Evolutionary conservation across 1,140 invertebrate species (phyloP).

Genomic region (Chironomus striatipennis): DNA sequence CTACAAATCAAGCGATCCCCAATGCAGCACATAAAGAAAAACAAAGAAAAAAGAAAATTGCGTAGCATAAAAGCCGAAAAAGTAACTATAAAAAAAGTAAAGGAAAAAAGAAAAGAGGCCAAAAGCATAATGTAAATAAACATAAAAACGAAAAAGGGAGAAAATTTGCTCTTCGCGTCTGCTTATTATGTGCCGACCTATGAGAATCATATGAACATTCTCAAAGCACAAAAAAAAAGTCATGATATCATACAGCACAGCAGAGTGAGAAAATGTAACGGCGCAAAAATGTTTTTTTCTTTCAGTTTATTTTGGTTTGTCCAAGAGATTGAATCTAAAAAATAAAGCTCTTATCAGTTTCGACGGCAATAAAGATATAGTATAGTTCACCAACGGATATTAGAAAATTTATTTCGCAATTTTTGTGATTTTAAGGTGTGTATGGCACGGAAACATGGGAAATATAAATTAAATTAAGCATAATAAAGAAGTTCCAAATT

Average conservation of each 20-base stretch:
- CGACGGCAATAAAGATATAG: background rate
- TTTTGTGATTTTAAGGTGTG: conserved; percentile 7
- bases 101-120: too few relatives aligned
- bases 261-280: conserved; percentile 4
- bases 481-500: too few relatives aligned
- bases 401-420: background rate
- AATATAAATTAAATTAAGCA: too few relatives aligned
- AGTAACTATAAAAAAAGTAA: too few relatives aligned
- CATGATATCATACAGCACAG: background rate
- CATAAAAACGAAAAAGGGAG: background rate
- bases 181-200: background rate
- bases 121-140: background rate
- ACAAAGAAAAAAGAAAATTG: background rate
- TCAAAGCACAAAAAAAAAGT: background rate
- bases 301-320: conserved; percentile 9
- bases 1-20: too few relatives aligned
- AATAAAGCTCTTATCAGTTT: conserved; percentile 1
- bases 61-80: too few relatives aligned
- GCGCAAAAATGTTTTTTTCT: conserved; percentile 6
- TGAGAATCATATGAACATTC: background rate
- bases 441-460: background rate
- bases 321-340: conserved; percentile 7
- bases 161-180: background rate
- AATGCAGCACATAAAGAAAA: background rate
- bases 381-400: background rate